Base-by-base conservation (phyloP, 2,113 vertebrate species). In the Marcusenius ussheri region DNA sequence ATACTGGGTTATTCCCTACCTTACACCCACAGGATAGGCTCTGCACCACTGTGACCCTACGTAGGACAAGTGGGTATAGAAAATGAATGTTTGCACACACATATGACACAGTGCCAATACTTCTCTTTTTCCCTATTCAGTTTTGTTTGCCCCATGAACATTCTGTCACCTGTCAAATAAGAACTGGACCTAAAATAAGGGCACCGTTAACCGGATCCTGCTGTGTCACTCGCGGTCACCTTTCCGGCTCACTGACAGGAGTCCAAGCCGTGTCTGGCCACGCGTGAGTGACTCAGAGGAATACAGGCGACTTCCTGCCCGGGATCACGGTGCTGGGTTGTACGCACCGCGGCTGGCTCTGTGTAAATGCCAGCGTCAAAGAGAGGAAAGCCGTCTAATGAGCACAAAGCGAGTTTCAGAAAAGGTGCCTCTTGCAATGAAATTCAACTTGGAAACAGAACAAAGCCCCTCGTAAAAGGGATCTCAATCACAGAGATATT, bases 151-250 rank as follows among this genome's bases (percentile, higher is more conserved):
- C 83, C 91, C 92, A 86, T 90, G 90, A 93, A 77, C 90, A 21
- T 49, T 90, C 80, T 74, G 88, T 90, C 90, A 74, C 90, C 88
- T 83, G 39, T 86, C 90, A 83, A 90, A 87, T 89, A 91, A 91
- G 93, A 91, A 91, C 92, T 24, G 45, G 17, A 19, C 24, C 89
- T 91, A 89, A 92, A 90, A 93, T 90, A 93, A 92, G 92, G 77
- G 89, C 87, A 88, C 77, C 53, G 83, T 93, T 92, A 91, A 92
- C 89, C 35, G 9, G 39, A 42, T 62, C 42, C 45, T 24, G 42
- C 17, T 46, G 47, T 45, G 6, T 21, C 21, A 27, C 42, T 83
- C 1, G 10, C 0, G 3, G 39, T 47, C 50, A 1, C 74, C 49
- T 42, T 50, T 7, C 89, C 83, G 39, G n/a, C 39, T 31, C 21